A percentile compares a stretch with the other conserved stretches of the same genome.
Evolutionary conservation across 37 sponge, comb jelly and placozoan genomes (phyloP).

Genomic region (Tethya wilhelma): DNA sequence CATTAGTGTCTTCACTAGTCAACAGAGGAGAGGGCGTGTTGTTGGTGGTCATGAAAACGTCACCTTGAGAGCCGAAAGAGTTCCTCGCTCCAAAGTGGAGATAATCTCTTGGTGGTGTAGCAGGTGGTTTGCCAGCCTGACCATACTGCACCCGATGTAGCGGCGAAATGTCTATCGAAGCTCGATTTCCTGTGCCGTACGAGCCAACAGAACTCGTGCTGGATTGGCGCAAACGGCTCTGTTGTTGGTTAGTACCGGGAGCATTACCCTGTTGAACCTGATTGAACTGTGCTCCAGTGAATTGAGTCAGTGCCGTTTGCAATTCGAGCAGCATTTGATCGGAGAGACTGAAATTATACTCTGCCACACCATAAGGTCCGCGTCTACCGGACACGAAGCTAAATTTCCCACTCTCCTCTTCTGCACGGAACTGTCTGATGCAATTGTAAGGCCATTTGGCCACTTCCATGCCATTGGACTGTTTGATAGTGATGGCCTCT

Average conservation of each 20-base stretch:
- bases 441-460: slow-evolving; percentile 59
- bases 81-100: too few relatives aligned
- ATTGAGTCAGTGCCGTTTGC: slow-evolving; percentile 37
- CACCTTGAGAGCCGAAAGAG: too few relatives aligned
- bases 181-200: neutral
- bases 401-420: slow-evolving; percentile 46
- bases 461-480: neutral
- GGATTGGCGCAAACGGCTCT: neutral
- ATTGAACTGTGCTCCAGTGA: slow-evolving; percentile 52
- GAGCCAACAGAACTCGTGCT: neutral
- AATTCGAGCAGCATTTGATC: slow-evolving; percentile 6
- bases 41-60: too few relatives aligned
- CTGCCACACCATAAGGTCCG: slow-evolving; percentile 58
- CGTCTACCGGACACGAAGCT: slow-evolving; percentile 59
- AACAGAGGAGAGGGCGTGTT: neutral
- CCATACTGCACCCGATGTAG: neutral
- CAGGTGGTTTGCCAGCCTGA: too few relatives aligned
- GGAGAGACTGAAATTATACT: slow-evolving; percentile 37
- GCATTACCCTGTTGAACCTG: neutral
- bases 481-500: slow-evolving; percentile 29
- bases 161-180: neutral
- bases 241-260: slow-evolving; percentile 13
- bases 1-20: neutral
- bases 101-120: too few relatives aligned
- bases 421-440: slow-evolving; percentile 56